phyloP scores from a whole-genome alignment of 1,140 invertebrate genomes.

The Campodea augens region DNA sequence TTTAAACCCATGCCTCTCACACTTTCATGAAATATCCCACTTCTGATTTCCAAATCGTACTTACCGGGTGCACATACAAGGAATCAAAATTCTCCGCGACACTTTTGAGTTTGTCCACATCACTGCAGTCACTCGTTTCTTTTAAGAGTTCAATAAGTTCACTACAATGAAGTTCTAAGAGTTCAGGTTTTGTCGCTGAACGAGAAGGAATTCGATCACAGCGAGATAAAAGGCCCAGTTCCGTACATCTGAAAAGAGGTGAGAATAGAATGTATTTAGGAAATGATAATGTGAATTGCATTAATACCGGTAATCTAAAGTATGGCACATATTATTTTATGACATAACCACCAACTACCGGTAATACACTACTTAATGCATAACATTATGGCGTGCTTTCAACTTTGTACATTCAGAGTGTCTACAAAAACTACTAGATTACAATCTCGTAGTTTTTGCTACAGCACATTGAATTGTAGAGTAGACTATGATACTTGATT shows the following conservation, averaged over 20 bases:
- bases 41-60: constrained; percentile 13
- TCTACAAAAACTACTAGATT: neutral
- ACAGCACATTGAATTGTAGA: neutral
- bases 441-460: neutral
- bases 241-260: constrained; percentile 36
- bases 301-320: constrained; percentile 4
- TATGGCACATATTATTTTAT: no score
- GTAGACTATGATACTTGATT: no score
- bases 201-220: constrained; percentile 38
- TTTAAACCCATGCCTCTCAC: neutral
- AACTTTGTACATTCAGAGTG: neutral
- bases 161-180: constrained; percentile 41
- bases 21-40: constrained; percentile 2
- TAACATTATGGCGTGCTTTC: constrained; percentile 3
- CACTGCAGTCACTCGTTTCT: constrained; percentile 33
- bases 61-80: constrained; percentile 68
- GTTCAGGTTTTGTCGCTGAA: constrained; percentile 45
- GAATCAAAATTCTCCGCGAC: constrained; percentile 62
- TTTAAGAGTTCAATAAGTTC: constrained; percentile 42
- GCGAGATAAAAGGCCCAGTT: constrained; percentile 46
- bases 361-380: neutral
- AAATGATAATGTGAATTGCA: neutral
- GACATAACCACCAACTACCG: neutral
- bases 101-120: constrained; percentile 41
- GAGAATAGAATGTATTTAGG: constrained; percentile 7